phyloP scores from a whole-genome alignment of 1,140 invertebrate species.

The Orchestia grillus region DNA sequence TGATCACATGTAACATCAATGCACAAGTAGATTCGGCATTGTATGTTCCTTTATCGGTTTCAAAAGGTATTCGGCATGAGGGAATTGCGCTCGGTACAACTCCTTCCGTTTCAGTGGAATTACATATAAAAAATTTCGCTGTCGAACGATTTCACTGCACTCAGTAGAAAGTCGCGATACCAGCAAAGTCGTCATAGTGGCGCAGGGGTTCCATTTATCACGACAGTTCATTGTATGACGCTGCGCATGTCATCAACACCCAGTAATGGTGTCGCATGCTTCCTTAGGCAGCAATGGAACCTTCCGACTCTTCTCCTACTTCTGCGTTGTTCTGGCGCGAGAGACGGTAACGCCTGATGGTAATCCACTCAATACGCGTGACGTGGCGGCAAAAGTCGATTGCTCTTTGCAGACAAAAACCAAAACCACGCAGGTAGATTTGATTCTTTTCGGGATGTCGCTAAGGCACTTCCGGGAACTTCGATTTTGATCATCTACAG shows the following conservation, averaged over 20 bases:
- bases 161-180: too few relatives aligned
- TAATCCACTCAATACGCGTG: background rate
- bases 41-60: too few relatives aligned
- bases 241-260: background rate
- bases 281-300: background rate
- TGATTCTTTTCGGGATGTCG: background rate
- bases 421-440: background rate
- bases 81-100: too few relatives aligned
- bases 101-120: too few relatives aligned
- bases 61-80: too few relatives aligned
- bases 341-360: background rate
- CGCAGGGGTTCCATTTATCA: too few relatives aligned
- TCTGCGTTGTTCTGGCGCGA: background rate
- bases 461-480: background rate
- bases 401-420: background rate
- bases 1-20: too few relatives aligned
- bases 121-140: too few relatives aligned
- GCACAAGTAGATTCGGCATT: too few relatives aligned
- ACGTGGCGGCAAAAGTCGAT: background rate
- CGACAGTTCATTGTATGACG: background rate
- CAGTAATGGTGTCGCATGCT: background rate
- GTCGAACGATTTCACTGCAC: too few relatives aligned
- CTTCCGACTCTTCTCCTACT: background rate
- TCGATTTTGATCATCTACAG: background rate
- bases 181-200: too few relatives aligned